phyloP scores from a whole-genome alignment of 2,113 vertebrate species.

The Sula dactylatra region DNA sequence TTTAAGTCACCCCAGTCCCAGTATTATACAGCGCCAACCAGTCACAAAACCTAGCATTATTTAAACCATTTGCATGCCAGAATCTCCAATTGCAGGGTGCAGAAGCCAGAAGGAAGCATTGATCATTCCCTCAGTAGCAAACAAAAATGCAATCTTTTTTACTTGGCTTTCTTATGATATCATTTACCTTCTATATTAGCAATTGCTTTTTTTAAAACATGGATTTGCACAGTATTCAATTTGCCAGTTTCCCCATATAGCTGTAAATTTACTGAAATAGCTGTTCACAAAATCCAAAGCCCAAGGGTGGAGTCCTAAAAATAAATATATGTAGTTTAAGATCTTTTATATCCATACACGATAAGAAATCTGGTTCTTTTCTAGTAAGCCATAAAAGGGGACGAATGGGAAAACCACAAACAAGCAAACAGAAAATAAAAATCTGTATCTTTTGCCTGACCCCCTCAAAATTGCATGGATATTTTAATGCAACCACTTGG shows the following conservation, averaged over 20 bases:
- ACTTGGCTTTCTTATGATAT: conserved; percentile 65
- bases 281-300: conserved; percentile 53
- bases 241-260: conserved; percentile 72
- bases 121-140: conserved; percentile 64
- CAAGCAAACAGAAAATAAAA: conserved; percentile 10
- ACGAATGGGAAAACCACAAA: conserved; percentile 32
- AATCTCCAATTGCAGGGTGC: conserved; percentile 31
- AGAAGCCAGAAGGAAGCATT: conserved; percentile 45
- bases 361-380: conserved; percentile 35
- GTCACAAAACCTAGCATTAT: conserved; percentile 49
- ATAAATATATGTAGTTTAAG: conserved; percentile 45
- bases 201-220: conserved; percentile 69
- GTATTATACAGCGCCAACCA: conserved; percentile 23
- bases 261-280: conserved; percentile 69
- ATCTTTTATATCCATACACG: not conserved
- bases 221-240: conserved; percentile 72
- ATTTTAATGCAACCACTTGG: conserved; percentile 18
- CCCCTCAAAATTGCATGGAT: not conserved
- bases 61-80: conserved; percentile 19
- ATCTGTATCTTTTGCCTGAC: not conserved
- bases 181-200: conserved; percentile 76
- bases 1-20: conserved; percentile 41
- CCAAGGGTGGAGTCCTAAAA: conserved; percentile 65
- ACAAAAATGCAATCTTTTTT: conserved; percentile 61
- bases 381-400: conserved; percentile 9